Conservation (phyloP, 2,113 vertebrate species). For the Gobiocypris rarus region DNA sequence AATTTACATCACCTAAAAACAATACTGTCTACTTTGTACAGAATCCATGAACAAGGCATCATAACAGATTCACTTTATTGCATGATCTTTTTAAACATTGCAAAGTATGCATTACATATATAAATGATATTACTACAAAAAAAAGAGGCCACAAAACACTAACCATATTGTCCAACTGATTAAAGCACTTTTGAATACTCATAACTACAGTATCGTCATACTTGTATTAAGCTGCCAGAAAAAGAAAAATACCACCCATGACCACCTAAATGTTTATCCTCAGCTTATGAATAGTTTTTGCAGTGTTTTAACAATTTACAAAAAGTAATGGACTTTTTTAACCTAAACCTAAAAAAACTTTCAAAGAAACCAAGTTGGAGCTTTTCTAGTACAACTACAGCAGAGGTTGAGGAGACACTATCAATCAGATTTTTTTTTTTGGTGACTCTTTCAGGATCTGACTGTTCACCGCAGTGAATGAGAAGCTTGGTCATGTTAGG, state of each 20-base stretch:
- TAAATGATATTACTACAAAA: constrained; percentile 28
- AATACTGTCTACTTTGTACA: not conserved
- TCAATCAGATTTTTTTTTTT: too few species aligned
- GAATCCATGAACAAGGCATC: not conserved
- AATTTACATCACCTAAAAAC: not conserved
- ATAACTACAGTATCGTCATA: not conserved
- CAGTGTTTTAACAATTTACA: not conserved
- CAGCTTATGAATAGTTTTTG: not conserved
- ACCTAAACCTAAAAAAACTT: not conserved
- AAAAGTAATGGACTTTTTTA: not conserved
- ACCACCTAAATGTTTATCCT: not conserved
- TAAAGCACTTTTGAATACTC: constrained; percentile 4
- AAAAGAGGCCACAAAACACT: constrained; percentile 15
- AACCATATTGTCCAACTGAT: not conserved
- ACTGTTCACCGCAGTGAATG: not conserved
- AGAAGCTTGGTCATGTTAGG: constrained; percentile 48
- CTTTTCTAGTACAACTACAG: not conserved
- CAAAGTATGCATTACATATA: constrained; percentile 11
- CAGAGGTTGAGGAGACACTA: not conserved
- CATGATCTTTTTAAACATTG: constrained; percentile 27
- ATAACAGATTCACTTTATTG: constrained; percentile 37
- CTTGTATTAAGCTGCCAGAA: constrained; percentile 5
- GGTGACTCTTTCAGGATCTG: not conserved
- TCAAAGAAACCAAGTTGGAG: not conserved
- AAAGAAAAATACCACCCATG: not conserved